phyloP scores from a whole-genome alignment of 2,113 vertebrate species.

The Centropus bengalensis region DNA sequence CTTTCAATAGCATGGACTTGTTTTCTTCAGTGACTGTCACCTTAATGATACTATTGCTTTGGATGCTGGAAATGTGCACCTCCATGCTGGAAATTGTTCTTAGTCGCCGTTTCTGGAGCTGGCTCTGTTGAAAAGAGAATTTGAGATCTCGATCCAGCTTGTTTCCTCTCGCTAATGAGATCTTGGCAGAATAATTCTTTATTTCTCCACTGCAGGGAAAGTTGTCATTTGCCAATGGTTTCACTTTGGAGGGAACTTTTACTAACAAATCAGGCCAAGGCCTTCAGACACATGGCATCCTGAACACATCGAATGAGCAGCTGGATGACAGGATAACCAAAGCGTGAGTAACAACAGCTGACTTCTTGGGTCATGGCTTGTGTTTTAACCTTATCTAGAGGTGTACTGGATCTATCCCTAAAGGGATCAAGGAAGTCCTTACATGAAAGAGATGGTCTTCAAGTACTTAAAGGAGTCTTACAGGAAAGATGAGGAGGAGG shows the following conservation, averaged over 20 bases:
- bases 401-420: background rate
- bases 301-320: slow-evolving; percentile 48
- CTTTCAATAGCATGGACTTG: background rate
- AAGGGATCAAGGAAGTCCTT: background rate
- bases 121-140: background rate
- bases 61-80: background rate
- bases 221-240: slow-evolving; percentile 78
- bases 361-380: background rate
- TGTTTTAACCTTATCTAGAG: background rate
- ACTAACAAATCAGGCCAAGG: slow-evolving; percentile 37
- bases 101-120: background rate
- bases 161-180: background rate
- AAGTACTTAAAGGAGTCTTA: too few species aligned
- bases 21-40: background rate
- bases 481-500: too few species aligned
- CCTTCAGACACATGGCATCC: slow-evolving; percentile 65
- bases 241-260: slow-evolving; percentile 74
- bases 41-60: background rate
- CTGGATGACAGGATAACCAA: slow-evolving; percentile 20
- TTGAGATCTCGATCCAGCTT: background rate
- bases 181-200: background rate
- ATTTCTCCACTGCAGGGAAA: slow-evolving; percentile 71
- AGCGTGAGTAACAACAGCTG: background rate
- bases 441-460: background rate
- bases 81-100: background rate